phyloP scores from a whole-genome alignment of 2,113 vertebrate genomes.

The Dasyprocta punctata region DNA sequence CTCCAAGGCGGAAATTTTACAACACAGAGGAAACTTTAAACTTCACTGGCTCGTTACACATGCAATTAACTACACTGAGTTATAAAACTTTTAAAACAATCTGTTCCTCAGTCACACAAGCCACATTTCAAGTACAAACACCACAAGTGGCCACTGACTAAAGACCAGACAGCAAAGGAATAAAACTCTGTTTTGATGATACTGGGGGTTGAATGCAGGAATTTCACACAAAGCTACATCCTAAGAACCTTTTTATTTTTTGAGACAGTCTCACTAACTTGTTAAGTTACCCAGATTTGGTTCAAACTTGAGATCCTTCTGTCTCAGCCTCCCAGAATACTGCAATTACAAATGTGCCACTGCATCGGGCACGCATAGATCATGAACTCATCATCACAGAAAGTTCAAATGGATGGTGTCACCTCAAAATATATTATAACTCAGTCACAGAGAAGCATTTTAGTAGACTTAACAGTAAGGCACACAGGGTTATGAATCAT shows the following conservation, averaged over 20 bases:
- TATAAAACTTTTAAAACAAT: slow-evolving; percentile 27
- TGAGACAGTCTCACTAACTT: background rate
- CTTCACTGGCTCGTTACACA: background rate
- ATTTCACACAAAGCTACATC: background rate
- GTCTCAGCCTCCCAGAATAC: background rate
- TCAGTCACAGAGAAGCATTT: background rate
- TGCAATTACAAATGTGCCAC: background rate
- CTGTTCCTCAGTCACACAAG: background rate
- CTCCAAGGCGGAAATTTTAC: background rate
- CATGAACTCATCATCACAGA: background rate
- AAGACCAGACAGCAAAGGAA: background rate
- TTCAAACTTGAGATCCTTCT: background rate
- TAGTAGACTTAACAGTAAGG: slow-evolving; percentile 16
- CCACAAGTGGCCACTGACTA: background rate
- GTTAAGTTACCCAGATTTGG: background rate
- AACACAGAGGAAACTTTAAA: slow-evolving; percentile 7
- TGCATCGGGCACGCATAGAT: background rate
- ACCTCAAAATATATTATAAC: background rate
- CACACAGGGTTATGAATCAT: background rate
- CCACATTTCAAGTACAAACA: background rate
- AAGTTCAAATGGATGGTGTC: background rate
- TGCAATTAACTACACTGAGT: background rate
- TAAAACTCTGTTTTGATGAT: background rate
- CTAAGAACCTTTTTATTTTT: background rate
- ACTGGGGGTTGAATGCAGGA: background rate